Conservation (phyloP, 1,140 invertebrate genomes). For the Sitophilus oryzae region DNA sequence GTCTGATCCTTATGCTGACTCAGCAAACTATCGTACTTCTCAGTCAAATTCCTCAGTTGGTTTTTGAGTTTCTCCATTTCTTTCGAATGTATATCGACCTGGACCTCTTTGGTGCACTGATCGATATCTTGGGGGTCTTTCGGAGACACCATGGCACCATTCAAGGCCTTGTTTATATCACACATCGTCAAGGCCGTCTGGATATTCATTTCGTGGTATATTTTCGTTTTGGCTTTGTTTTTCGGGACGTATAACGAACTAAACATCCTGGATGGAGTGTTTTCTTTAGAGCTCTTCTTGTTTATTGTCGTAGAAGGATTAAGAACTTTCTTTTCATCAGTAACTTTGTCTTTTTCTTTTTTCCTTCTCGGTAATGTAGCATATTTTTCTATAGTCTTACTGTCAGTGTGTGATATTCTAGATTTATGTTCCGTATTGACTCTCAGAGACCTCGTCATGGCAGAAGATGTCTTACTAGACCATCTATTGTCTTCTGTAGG, state of each 20-base stretch:
- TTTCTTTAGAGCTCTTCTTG: constrained; percentile 43
- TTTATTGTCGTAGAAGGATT: constrained; percentile 32
- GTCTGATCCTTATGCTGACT: constrained; percentile 43
- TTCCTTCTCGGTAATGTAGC: constrained; percentile 69
- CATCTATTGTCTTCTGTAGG: constrained; percentile 65
- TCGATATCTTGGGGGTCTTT: constrained; percentile 38
- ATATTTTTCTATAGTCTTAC: constrained; percentile 59
- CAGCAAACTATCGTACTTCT: constrained; percentile 38
- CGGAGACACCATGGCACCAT: constrained; percentile 50
- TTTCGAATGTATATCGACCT: constrained; percentile 59
- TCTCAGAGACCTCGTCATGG: constrained; percentile 37
- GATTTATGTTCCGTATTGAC: constrained; percentile 28
- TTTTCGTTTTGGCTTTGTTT: constrained; percentile 55
- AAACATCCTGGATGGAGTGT: constrained; percentile 42
- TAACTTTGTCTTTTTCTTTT: constrained; percentile 51
- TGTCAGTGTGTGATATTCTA: constrained; percentile 42
- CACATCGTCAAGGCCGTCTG: constrained; percentile 66
- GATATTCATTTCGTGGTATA: constrained; percentile 69
- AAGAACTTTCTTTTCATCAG: constrained; percentile 44
- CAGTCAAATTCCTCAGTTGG: constrained; percentile 48
- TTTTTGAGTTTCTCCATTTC: constrained; percentile 55
- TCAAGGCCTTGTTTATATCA: constrained; percentile 65
- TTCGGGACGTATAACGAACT: constrained; percentile 35
- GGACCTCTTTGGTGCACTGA: constrained; percentile 48
- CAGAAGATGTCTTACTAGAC: constrained; percentile 46